Evolutionary conservation across 1,140 invertebrate genomes (phyloP), one percentile per base, ranked within the genome.

Genomic region (Papilio xuthus): DNA sequence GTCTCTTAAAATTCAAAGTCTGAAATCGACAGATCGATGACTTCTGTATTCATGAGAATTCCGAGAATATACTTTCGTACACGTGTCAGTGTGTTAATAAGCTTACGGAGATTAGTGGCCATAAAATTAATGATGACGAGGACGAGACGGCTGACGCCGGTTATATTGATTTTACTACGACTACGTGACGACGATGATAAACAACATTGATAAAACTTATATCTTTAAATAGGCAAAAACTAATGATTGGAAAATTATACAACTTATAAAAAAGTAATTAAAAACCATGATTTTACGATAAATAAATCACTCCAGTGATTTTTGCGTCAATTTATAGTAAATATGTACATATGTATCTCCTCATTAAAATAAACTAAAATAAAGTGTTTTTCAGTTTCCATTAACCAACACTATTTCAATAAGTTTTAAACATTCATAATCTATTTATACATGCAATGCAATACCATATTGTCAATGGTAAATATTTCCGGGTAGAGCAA

Each of bases 21-120:
- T 78, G 73, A 82, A 78, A 79, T 75, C 77, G 79, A 80, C 44
- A 80, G 82, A 84, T 82, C 83, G 80, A 80, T 84, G 81, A 82
- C 83, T 80, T 84, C 70, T 80, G 53, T 82, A 82, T 81, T 79
- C 70, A 26, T 26, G 50, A 73, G 71, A 77, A 81, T 81, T 81
- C 76, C 70, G 47, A 81, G 82, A 80, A 78, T 73, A 72, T 50
- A 74, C 67, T 42, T 76, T 67, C 60, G 71, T 71, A 70, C 78
- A 79, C 78, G 74, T 50, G 77, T 80, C 47, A 42, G 71, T 73
- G 47, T 74, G 73, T 75, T 75, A 75, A 75, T 75, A 56, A 75
- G 73, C 73, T 75, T 75, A 75, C 26, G 32, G 26, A 75, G 73
- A 75, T 75, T 75, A 75, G 73, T 37, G 28, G 73, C 73, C 50